Base-by-base conservation (phyloP, 2,113 vertebrate genomes). In the Indri indri region DNA sequence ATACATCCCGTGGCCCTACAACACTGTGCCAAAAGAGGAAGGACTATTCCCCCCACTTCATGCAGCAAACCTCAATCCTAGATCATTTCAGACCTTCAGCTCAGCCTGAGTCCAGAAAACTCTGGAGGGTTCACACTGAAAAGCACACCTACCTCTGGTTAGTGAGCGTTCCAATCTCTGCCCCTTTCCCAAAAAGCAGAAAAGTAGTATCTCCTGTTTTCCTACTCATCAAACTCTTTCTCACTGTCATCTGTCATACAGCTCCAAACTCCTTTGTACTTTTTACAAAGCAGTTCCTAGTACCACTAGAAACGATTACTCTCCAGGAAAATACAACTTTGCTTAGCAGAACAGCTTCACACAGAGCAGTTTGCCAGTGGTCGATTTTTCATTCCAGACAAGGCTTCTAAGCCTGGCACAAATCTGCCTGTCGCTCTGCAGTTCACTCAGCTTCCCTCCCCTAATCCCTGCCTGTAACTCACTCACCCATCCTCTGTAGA, bases 311-410 rank as follows among this genome's bases (percentile, higher is more conserved):
- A 95, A 94, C 8, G 5, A 94, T 90, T 68, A 93, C 83, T 96
- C 82, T 95, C 91, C 93, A 95, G 61, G 93, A 97, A 97, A 97
- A 98, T 74, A 95, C 47, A 97, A 96, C 95, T 96, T 81, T 81
- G 68, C 94, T 84, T 91, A 95, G 80, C 73, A 96, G 92, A 95
- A 89, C 63, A 87, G 80, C 87, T 90, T 89, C 79, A 76, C 92
- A 63, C 82, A 85, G 68, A 95, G 89, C 87, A 93, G 96, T 97
- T 95, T 95, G 87, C 83, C 83, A 97, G 79, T 61, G 88, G 95
- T 83, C n/a, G 0, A 93, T 97, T 91, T 83, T 91, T 97, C 95
- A 93, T 91, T 93, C 95, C 66, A 95, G 95, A 92, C 80, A 95
- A 94, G 93, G 47, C 63, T 94, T 87, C n/a, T 42, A 87, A 47